phyloP scores from a whole-genome alignment of 1,140 invertebrate genomes.

The Philotrypesis tridentata region DNA sequence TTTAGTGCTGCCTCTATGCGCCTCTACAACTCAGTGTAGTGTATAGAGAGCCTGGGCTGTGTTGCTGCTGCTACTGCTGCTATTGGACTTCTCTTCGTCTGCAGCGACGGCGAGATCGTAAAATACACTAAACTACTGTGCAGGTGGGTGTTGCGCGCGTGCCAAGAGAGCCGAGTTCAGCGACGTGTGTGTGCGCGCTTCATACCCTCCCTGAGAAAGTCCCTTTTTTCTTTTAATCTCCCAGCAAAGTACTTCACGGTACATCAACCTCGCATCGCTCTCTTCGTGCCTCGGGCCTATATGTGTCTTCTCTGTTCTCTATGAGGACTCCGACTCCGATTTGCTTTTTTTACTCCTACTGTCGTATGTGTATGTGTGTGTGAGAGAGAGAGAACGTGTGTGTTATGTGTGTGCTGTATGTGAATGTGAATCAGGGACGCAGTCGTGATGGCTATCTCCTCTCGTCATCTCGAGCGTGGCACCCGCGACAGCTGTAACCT shows the following conservation, averaged over 20 bases:
- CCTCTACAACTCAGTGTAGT: not conserved
- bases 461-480: conserved; percentile 22
- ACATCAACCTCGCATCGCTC: not conserved
- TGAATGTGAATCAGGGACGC: not conserved
- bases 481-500: conserved; percentile 43
- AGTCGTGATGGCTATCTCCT: not conserved
- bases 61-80: no score
- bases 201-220: not conserved
- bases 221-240: not conserved
- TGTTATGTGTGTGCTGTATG: not conserved
- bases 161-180: conserved; percentile 33
- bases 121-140: not conserved
- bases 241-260: not conserved
- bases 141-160: conserved; percentile 45
- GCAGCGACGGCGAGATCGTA: not conserved
- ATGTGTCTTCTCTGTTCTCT: not conserved
- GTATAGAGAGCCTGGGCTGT: no score
- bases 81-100: not conserved
- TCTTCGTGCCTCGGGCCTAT: not conserved
- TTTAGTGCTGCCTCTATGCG: conserved; percentile 22
- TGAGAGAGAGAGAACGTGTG: no score
- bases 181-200: conserved; percentile 29
- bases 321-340: not conserved
- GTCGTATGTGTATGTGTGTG: not conserved
- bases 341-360: not conserved